Conservation (phyloP, 2,888 invertebrate species). For the Shargacucullia verbasci region DNA sequence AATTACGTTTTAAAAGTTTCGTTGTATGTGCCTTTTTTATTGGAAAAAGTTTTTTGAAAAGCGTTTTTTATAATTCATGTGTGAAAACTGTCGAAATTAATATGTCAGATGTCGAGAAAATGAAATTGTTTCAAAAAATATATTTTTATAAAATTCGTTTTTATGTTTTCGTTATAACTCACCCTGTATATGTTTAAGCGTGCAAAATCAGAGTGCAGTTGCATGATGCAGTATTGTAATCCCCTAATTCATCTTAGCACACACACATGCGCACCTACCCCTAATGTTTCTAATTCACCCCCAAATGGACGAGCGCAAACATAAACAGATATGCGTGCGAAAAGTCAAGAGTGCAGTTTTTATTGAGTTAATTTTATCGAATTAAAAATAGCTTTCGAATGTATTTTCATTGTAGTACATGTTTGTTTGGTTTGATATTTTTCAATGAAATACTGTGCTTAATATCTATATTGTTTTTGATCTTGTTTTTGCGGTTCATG, state of each 20-base stretch:
- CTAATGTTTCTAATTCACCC: slow-evolving; percentile 79
- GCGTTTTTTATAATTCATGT: slow-evolving; percentile 17
- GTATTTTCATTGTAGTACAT: not conserved
- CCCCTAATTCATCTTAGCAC: slow-evolving; percentile 86
- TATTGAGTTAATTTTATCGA: slow-evolving; percentile 70
- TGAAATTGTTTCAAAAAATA: no score
- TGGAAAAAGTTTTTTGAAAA: slow-evolving; percentile 35
- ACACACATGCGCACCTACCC: slow-evolving; percentile 64
- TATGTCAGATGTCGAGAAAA: not conserved
- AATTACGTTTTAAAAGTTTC: slow-evolving; percentile 52
- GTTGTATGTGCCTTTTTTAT: slow-evolving; percentile 29
- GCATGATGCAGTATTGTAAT: slow-evolving; percentile 86
- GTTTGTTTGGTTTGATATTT: no score
- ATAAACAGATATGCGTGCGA: slow-evolving; percentile 84
- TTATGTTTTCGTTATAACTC: slow-evolving; percentile 40
- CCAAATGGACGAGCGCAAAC: slow-evolving; percentile 78
- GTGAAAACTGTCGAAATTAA: not conserved
- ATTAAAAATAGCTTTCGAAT: slow-evolving; percentile 53
- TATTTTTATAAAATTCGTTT: not conserved
- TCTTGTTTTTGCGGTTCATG: no score
- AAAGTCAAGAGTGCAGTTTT: slow-evolving; percentile 81
- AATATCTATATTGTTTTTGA: no score
- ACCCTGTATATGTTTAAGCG: slow-evolving; percentile 78
- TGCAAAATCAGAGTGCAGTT: slow-evolving; percentile 88
- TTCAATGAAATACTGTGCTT: no score